Conservation (phyloP, 2,888 invertebrate genomes). For the Drosophila fulvimacula region DNA sequence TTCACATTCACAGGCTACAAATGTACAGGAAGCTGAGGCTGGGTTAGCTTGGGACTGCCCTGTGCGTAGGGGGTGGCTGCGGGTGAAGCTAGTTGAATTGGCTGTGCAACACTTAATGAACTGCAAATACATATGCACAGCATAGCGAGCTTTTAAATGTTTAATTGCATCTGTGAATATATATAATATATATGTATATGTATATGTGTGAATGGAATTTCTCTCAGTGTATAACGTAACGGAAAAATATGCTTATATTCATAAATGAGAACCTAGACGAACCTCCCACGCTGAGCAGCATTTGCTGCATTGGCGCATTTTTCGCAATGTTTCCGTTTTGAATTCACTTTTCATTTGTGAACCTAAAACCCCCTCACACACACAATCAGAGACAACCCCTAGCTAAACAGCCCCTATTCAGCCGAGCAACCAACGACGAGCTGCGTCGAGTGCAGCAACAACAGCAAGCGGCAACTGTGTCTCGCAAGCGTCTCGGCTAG, state of each 20-base stretch:
- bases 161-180: conserved; percentile 57
- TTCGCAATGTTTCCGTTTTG: conserved; percentile 77
- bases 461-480: conserved; percentile 57
- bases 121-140: conserved; percentile 51
- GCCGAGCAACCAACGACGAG: conserved; percentile 6
- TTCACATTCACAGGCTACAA: conserved; percentile 18
- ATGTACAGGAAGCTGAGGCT: conserved; percentile 44
- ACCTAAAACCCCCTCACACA: conserved; percentile 18
- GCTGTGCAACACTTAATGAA: conserved; percentile 57
- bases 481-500: conserved; percentile 71
- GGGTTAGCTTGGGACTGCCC: not conserved
- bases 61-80: not conserved
- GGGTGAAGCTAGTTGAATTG: conserved; percentile 26
- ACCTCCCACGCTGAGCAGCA: conserved; percentile 34
- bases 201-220: conserved; percentile 12
- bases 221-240: conserved; percentile 43
- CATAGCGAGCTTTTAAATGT: conserved; percentile 49
- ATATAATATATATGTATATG: not conserved
- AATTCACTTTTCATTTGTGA: conserved; percentile 73
- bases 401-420: conserved; percentile 8
- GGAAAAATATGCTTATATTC: conserved; percentile 30
- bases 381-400: conserved; percentile 9
- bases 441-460: conserved; percentile 19
- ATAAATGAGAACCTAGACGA: conserved; percentile 43
- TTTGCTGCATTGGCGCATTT: conserved; percentile 79